These are phyloP conservation scores for Cheilinus undulatus DNA, from an alignment of 2,113 vertebrate genomes.

Conservation along the genomic window DNA sequence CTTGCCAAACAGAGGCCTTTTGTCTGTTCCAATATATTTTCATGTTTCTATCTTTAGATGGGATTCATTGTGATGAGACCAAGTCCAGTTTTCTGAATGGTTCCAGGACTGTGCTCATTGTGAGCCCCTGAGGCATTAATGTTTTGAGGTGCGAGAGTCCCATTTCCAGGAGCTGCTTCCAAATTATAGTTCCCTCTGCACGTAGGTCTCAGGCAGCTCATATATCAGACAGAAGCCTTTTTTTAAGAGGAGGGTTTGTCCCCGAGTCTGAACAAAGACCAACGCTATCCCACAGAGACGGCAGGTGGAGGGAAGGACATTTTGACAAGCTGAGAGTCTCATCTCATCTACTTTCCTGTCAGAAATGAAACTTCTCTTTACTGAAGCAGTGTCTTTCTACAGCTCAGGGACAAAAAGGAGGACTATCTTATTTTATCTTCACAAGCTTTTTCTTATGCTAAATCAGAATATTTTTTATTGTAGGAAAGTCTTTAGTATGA, in stretches of 20 bases:
- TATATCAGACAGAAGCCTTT: conserved; percentile 49
- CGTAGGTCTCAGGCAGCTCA: conserved; percentile 21
- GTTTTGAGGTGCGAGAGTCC: conserved; percentile 55
- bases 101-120: conserved; percentile 60
- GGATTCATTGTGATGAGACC: conserved; percentile 34
- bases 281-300: conserved; percentile 44
- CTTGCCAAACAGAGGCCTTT: conserved; percentile 71
- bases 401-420: conserved; percentile 4
- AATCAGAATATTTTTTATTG: no score
- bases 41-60: conserved; percentile 67
- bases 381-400: neutral
- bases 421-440: neutral
- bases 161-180: conserved; percentile 45
- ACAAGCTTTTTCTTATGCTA: neutral
- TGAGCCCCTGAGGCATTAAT: conserved; percentile 49
- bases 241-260: conserved; percentile 39
- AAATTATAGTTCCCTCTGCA: conserved; percentile 50
- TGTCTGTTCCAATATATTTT: conserved; percentile 65
- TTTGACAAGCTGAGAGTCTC: conserved; percentile 44
- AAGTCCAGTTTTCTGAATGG: conserved; percentile 60
- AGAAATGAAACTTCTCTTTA: conserved; percentile 26
- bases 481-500: neutral
- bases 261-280: conserved; percentile 59
- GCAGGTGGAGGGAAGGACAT: conserved; percentile 54
- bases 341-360: conserved; percentile 46